A percentile compares a stretch with the other conserved stretches of the same genome.
Conservation (phyloP, 2,113 vertebrate genomes). For the Rhea pennata region DNA sequence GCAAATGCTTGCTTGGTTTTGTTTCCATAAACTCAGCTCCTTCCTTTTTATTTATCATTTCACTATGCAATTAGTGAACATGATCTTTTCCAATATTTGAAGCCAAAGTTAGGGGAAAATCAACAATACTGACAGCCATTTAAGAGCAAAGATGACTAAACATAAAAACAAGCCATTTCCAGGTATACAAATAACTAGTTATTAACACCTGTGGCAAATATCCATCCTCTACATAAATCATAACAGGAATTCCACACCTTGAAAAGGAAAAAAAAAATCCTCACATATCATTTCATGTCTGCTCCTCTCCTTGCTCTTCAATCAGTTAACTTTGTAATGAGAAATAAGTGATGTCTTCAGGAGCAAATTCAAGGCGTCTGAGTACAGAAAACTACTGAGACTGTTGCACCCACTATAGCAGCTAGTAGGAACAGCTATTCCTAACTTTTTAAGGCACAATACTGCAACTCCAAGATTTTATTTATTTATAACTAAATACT, state of each 20-base stretch:
- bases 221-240: background rate
- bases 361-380: background rate
- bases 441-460: background rate
- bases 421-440: background rate
- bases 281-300: background rate
- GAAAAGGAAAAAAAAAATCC: too few relatives aligned
- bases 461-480: constrained; percentile 40
- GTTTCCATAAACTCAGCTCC: background rate
- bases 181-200: background rate
- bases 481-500: constrained; percentile 54
- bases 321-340: background rate
- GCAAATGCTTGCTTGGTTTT: fast-evolving
- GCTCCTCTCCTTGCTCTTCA: background rate
- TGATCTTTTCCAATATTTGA: background rate
- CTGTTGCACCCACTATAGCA: background rate
- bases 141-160: background rate
- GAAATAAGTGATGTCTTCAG: background rate
- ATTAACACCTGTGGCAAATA: background rate
- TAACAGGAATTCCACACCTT: background rate
- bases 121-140: background rate
- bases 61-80: background rate
- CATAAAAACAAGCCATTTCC: background rate
- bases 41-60: background rate
- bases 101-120: background rate
- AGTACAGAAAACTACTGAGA: background rate